These are phyloP conservation scores for Sebastes fasciatus DNA, from an alignment of 2,113 vertebrate genomes.

Conservation along the genomic window DNA sequence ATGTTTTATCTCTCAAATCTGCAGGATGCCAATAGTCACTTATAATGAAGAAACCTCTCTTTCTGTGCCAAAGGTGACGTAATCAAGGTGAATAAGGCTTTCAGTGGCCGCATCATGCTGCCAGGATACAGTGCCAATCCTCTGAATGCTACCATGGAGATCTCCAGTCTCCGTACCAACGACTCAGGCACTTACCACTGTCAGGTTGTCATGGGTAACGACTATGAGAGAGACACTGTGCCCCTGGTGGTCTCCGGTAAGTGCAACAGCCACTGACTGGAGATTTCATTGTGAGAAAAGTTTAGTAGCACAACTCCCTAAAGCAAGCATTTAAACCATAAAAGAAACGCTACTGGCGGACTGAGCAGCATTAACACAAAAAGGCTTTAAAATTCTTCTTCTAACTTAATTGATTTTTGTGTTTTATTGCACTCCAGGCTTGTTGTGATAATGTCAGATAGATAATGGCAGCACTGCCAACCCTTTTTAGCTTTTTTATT, in stretches of 20 bases:
- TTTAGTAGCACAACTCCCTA: conserved; percentile 26
- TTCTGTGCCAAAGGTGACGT: conserved; percentile 90
- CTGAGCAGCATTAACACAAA: conserved; percentile 11
- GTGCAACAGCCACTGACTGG: conserved; percentile 55
- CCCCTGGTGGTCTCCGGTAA: conserved; percentile 93
- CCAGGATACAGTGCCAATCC: conserved; percentile 86
- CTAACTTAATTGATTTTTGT: conserved; percentile 18
- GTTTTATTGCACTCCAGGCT: conserved; percentile 19
- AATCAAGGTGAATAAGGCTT: conserved; percentile 90
- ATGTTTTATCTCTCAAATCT: conserved; percentile 25
- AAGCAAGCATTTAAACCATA: conserved; percentile 26
- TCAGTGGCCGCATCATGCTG: conserved; percentile 87
- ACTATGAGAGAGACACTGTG: conserved; percentile 92
- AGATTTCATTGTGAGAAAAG: conserved; percentile 29
- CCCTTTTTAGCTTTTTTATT: conserved; percentile 19
- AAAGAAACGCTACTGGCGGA: conserved; percentile 3
- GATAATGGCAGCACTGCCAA: conserved; percentile 14
- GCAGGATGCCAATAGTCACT: conserved; percentile 6
- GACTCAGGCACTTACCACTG: conserved; percentile 94
- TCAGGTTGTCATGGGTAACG: conserved; percentile 89
- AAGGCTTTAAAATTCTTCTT: conserved; percentile 1
- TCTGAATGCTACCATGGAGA: conserved; percentile 89
- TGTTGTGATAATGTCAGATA: conserved; percentile 34
- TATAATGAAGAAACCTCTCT: conserved; percentile 44
- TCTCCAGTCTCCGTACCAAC: conserved; percentile 87